Conservation (phyloP, 2,113 vertebrate genomes). For the Lanius ludovicianus region DNA sequence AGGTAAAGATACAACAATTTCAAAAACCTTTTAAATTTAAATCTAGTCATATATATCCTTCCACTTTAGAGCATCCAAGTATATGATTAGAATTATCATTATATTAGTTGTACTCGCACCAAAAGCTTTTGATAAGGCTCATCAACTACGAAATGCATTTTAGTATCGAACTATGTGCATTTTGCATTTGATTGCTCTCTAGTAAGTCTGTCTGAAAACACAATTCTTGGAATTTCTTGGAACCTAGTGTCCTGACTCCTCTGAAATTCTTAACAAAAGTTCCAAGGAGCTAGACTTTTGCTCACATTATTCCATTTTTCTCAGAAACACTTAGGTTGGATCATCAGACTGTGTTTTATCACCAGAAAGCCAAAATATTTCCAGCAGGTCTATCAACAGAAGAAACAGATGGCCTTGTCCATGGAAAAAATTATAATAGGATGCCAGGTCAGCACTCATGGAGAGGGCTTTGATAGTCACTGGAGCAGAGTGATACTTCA, state of each 20-base stretch:
- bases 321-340: background rate
- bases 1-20: background rate
- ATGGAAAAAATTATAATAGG: background rate
- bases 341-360: background rate
- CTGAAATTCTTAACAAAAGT: background rate
- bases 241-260: background rate
- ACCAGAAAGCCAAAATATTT: background rate
- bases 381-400: background rate
- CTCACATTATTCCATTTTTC: background rate
- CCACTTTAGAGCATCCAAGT: background rate
- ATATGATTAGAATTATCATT: background rate
- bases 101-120: background rate
- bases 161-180: background rate
- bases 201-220: background rate
- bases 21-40: background rate
- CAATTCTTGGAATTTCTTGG: background rate
- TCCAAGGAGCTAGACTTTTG: background rate
- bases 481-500: background rate
- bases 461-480: background rate
- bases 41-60: background rate
- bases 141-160: background rate
- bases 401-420: background rate
- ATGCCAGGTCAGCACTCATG: background rate
- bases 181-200: background rate
- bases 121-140: background rate